phyloP scores from a whole-genome alignment of 2,113 vertebrate species.

The Dendrocopos noguchii region DNA sequence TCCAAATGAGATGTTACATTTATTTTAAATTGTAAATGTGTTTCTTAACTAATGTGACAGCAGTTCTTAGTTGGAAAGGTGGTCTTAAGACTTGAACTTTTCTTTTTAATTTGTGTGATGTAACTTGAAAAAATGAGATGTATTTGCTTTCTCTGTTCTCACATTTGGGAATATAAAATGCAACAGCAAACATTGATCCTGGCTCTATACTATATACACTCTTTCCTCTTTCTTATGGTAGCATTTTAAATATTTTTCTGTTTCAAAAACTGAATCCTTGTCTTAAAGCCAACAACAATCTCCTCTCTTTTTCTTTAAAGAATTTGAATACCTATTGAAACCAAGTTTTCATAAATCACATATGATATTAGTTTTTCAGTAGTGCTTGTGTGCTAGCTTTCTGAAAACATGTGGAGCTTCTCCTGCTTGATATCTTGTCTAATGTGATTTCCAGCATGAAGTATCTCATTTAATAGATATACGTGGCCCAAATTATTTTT shows the following conservation, averaged over 20 bases:
- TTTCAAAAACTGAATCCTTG: background rate
- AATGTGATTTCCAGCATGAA: background rate
- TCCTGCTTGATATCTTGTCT: background rate
- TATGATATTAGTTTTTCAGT: background rate
- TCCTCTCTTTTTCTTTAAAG: background rate
- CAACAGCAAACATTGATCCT: background rate
- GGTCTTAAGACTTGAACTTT: background rate
- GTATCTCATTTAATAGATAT: background rate
- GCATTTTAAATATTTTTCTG: background rate
- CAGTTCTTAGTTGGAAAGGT: background rate
- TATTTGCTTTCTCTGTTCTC: background rate
- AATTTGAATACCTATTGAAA: background rate
- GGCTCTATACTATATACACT: background rate
- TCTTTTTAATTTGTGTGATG: background rate
- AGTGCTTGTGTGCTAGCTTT: background rate
- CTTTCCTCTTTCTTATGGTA: background rate
- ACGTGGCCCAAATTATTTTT: background rate
- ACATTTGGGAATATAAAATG: background rate
- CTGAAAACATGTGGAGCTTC: background rate
- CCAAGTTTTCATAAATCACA: background rate
- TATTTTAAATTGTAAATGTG: background rate
- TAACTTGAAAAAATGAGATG: background rate
- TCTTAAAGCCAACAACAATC: background rate
- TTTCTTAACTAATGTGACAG: background rate
- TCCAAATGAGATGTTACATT: background rate